These are phyloP conservation scores for Nezara viridula DNA, from an alignment of 2,888 invertebrate genomes.

Conservation along the genomic window DNA sequence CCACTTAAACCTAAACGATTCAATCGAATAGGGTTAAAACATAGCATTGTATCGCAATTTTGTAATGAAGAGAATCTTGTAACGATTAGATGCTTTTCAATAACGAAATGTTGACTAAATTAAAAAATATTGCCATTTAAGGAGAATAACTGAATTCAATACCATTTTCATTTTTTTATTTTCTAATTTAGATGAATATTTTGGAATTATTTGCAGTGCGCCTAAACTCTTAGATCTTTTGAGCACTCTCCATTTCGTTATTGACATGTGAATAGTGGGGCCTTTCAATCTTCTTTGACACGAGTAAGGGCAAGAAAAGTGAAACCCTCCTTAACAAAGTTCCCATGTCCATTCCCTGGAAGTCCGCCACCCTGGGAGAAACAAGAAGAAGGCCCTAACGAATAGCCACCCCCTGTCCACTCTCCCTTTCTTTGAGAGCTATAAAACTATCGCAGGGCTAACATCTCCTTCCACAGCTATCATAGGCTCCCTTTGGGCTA, in stretches of 20 bases:
- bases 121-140: no score
- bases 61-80: no score
- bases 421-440: slow-evolving; percentile 37
- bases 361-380: slow-evolving; percentile 22
- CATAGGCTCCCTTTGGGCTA: background rate
- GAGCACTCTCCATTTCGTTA: background rate
- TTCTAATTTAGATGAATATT: background rate
- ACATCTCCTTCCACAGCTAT: slow-evolving; percentile 31
- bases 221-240: background rate
- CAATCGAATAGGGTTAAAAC: no score
- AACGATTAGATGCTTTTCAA: no score
- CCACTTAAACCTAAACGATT: no score
- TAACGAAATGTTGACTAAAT: no score
- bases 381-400: background rate
- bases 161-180: no score
- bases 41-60: no score
- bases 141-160: no score
- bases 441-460: slow-evolving; percentile 27
- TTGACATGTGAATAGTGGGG: background rate
- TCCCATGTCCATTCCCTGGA: slow-evolving; percentile 9
- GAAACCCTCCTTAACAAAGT: slow-evolving; percentile 14
- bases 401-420: slow-evolving; percentile 29
- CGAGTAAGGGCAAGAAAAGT: slow-evolving; percentile 14
- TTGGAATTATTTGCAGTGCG: background rate
- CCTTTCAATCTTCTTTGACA: slow-evolving; percentile 5